These are phyloP conservation scores for Alcis repandata DNA, from an alignment of 2,888 invertebrate genomes.

Conservation along the genomic window DNA sequence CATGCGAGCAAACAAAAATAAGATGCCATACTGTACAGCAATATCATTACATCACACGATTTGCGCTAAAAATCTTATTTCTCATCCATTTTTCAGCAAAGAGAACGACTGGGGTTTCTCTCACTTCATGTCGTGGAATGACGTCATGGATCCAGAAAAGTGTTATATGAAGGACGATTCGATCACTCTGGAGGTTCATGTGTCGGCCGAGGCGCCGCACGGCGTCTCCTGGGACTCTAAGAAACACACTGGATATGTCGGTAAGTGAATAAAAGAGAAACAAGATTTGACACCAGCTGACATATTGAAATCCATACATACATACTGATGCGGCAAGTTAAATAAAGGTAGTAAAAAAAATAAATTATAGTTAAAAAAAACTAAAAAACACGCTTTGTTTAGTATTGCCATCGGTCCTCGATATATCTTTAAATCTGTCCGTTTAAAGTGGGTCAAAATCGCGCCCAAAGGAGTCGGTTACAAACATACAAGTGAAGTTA, in stretches of 20 bases:
- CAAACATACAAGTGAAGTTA: too few relatives aligned
- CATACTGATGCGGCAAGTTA: too few relatives aligned
- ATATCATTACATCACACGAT: too few relatives aligned
- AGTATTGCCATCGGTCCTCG: too few relatives aligned
- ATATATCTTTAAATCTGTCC: too few relatives aligned
- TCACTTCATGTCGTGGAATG: slow-evolving; percentile 98
- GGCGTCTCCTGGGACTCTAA: slow-evolving; percentile 99
- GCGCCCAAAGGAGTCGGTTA: too few relatives aligned
- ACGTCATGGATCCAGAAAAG: slow-evolving; percentile 96
- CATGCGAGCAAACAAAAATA: background rate
- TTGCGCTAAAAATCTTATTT: too few relatives aligned
- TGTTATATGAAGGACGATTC: slow-evolving; percentile 97
- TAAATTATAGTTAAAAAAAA: too few relatives aligned
- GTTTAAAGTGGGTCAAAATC: too few relatives aligned
- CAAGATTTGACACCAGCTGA: too few relatives aligned
- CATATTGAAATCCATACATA: too few relatives aligned
- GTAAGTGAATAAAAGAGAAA: slow-evolving; percentile 70
- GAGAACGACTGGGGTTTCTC: slow-evolving; percentile 98
- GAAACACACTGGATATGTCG: slow-evolving; percentile 95
- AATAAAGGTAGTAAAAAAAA: background rate
- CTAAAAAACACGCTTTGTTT: too few relatives aligned
- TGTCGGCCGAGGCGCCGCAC: slow-evolving; percentile 95
- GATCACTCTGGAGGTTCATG: slow-evolving; percentile 95
- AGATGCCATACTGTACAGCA: background rate
- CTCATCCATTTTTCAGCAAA: slow-evolving; percentile 72